These are phyloP conservation scores for Drosophila tani DNA, from an alignment of 1,140 invertebrate genomes.

Conservation along the genomic window DNA sequence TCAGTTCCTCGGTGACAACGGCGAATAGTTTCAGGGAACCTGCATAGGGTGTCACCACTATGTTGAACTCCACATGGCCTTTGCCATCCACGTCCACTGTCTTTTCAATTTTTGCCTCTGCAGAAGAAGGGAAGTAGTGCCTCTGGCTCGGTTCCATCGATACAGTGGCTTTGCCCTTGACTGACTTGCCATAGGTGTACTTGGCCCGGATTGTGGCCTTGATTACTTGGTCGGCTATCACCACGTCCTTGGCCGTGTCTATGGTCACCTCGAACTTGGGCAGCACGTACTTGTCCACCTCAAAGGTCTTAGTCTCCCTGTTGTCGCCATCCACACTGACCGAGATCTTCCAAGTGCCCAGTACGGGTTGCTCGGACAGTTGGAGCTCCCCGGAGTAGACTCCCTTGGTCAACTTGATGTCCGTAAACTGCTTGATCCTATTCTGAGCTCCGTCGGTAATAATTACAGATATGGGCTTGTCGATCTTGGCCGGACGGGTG, in stretches of 20 bases:
- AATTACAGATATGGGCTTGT: slow-evolving; percentile 49
- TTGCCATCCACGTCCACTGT: slow-evolving; percentile 90
- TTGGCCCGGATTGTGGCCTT: slow-evolving; percentile 92
- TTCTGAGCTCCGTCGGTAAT: slow-evolving; percentile 71
- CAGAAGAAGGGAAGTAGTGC: not conserved
- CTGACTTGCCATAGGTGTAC: slow-evolving; percentile 89
- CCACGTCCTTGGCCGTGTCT: slow-evolving; percentile 91
- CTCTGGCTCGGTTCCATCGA: slow-evolving; percentile 86
- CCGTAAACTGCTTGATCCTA: slow-evolving; percentile 91
- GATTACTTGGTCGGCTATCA: slow-evolving; percentile 92
- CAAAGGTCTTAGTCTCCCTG: slow-evolving; percentile 61
- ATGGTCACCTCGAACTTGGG: slow-evolving; percentile 96
- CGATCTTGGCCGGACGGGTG: slow-evolving; percentile 87
- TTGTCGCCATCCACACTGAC: slow-evolving; percentile 82
- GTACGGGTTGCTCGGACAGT: slow-evolving; percentile 93
- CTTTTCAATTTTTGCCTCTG: slow-evolving; percentile 85
- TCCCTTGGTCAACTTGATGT: slow-evolving; percentile 89
- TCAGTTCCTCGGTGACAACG: slow-evolving; percentile 90
- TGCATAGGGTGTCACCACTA: slow-evolving; percentile 86
- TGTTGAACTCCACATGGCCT: slow-evolving; percentile 89
- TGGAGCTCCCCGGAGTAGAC: slow-evolving; percentile 92
- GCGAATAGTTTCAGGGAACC: slow-evolving; percentile 88
- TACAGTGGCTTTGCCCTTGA: slow-evolving; percentile 90
- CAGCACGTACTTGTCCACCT: slow-evolving; percentile 93
- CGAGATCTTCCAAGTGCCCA: slow-evolving; percentile 96